Evolutionary conservation across 2,888 invertebrate species (phyloP).

Genomic region (Glyphotaelius pellucidus): DNA sequence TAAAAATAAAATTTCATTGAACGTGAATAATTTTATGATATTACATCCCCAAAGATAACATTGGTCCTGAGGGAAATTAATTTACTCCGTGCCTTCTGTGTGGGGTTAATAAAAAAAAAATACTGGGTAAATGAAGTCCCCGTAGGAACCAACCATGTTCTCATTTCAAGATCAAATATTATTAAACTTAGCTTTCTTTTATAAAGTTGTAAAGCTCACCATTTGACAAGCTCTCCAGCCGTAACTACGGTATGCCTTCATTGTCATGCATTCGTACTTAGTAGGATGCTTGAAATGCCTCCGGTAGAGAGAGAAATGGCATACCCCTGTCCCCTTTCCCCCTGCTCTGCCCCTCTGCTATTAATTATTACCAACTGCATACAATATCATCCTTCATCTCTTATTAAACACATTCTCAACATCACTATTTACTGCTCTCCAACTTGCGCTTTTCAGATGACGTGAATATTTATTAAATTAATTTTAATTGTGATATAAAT

Average conservation of each 20-base stretch:
- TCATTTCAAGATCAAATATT: too few species aligned
- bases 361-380: neutral
- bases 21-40: too few species aligned
- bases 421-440: neutral
- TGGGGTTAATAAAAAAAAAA: too few species aligned
- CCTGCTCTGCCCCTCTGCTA: neutral
- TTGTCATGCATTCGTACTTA: slow-evolving; percentile 23
- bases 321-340: neutral
- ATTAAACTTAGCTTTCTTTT: too few species aligned
- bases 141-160: too few species aligned
- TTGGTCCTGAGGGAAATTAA: too few species aligned
- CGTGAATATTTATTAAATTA: neutral
- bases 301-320: neutral
- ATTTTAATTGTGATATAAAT: neutral
- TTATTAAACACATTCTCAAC: neutral
- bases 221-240: neutral
- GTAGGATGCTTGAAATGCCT: neutral
- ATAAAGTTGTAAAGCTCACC: neutral
- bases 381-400: slow-evolving; percentile 2
- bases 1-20: too few species aligned
- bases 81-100: too few species aligned
- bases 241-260: neutral
- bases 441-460: neutral
- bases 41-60: too few species aligned
- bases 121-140: too few species aligned